A percentile compares a stretch with the other conserved stretches of the same genome.
Evolutionary conservation across 2,797 vertebrate species (phyloP).

Genomic region (Peromyscus melanophrys): DNA sequence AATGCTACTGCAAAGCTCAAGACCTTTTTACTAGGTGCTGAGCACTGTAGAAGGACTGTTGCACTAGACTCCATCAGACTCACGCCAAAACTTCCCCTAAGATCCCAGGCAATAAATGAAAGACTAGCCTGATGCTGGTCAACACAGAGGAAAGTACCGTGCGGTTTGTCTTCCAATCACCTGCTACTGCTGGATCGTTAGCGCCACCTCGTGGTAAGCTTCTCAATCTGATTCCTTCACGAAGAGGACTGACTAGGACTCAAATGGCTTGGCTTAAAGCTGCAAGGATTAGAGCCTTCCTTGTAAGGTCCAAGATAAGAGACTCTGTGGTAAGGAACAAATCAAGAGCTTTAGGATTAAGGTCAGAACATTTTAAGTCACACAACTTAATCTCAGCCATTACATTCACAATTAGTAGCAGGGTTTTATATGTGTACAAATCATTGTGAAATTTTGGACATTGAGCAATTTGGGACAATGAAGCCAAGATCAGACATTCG

Average conservation of each 20-base stretch:
- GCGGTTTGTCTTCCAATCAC: background rate
- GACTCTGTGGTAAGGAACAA: background rate
- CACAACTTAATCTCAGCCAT: conserved; percentile 64
- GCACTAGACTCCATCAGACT: background rate
- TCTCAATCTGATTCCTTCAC: background rate
- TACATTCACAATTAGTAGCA: conserved; percentile 50
- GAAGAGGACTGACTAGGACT: background rate
- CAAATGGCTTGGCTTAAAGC: background rate
- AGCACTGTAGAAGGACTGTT: conserved; percentile 47
- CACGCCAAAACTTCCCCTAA: background rate
- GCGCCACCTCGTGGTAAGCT: conserved; percentile 46
- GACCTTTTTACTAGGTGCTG: background rate
- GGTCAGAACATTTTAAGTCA: conserved; percentile 56
- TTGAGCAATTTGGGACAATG: background rate
- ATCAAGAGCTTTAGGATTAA: conserved; percentile 58
- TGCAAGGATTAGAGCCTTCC: conserved; percentile 25
- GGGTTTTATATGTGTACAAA: conserved; percentile 46
- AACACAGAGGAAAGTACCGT: background rate
- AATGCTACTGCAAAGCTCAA: background rate
- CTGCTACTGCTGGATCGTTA: conserved; percentile 48
- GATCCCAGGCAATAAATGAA: background rate
- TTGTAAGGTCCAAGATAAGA: conserved; percentile 65
- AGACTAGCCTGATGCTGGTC: background rate
- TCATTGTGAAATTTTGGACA: background rate
- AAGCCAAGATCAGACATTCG: conserved; percentile 50